phyloP scores from a whole-genome alignment of 2,113 vertebrate genomes.

The Urocitellus parryii region DNA sequence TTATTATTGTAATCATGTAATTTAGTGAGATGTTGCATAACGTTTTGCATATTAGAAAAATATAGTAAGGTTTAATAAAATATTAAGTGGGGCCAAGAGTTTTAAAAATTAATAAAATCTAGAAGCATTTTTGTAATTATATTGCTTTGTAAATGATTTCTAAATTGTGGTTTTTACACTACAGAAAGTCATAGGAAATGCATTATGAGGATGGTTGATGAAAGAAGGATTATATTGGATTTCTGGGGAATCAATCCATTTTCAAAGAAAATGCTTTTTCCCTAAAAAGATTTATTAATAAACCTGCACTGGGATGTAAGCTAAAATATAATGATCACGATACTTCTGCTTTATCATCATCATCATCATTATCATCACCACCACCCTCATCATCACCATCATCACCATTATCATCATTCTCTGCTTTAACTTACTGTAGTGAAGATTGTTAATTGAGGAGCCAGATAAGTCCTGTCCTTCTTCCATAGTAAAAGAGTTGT shows the following conservation, averaged over 20 bases:
- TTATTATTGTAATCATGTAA: background rate
- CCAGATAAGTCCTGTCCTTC: background rate
- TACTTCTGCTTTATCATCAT: background rate
- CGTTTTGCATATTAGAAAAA: background rate
- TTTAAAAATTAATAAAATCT: background rate
- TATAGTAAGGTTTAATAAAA: background rate
- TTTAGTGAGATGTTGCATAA: background rate
- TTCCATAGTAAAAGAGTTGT: background rate
- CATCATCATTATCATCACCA: background rate
- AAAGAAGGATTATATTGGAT: background rate
- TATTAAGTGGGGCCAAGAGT: background rate
- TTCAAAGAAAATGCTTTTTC: background rate
- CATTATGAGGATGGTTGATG: background rate
- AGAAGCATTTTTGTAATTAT: background rate
- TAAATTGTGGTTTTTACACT: background rate
- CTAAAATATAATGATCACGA: slow-evolving; percentile 13
- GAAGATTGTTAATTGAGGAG: background rate
- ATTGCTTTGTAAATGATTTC: background rate
- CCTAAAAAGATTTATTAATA: background rate
- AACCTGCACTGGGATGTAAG: background rate
- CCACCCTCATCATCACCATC: background rate
- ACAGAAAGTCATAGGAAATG: slow-evolving; percentile 12
- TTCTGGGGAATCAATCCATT: background rate
- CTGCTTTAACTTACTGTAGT: background rate
- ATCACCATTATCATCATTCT: background rate